Base-by-base conservation (phyloP, 2,888 invertebrate genomes). In the Trisateles emortualis region DNA sequence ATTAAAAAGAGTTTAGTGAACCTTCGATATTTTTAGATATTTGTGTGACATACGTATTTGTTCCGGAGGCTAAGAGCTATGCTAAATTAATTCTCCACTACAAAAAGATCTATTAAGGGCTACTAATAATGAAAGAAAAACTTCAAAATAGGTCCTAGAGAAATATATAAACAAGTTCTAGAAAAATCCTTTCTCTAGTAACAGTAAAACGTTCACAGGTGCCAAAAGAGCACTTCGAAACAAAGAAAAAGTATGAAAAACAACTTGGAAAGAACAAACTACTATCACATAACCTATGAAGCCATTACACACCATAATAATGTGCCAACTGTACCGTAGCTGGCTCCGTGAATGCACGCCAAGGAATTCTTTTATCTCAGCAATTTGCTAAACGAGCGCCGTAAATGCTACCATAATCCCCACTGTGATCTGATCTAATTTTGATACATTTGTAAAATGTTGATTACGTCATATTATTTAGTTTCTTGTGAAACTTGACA, bases 351-450 rank as follows among this genome's bases (percentile, higher is more conserved):
- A 77, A 78, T 72, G 76, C 74, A 71, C 74, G 67, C 69, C 56
- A 68, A 69, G 64, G 72, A 72, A 72, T 71, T 69, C 69, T 79
- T 76, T 79, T 78, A 77, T 74, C 68, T 63, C 67, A 71, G 70
- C 78, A 78, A 78, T 79, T 81, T 78, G 67, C 68, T 43, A 65
- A 74, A 72, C 72, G 63, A 72, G 68, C 71, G 68, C 52, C 55
- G 70, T 67, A 67, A 76, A 77, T 55, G 70, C 57, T 67, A 45
- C 50, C 55, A 62, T 72, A 61, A 68, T 72, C 64, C 60, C n/a
- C 49, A 61, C 59, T 14, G 64, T 62, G 71, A 75, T 74, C 69
- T 65, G 59, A 65, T 68, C 48, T 68, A 60, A 66, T 61, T 71
- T 58, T 61, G 72, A 68, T 61, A 60, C 64, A 68, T 68, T 60